Percentiles rank a stretch among this genome's conserved stretches.
phyloP scores from a whole-genome alignment of 2,113 vertebrate species.

The Reinhardtius hippoglossoides region DNA sequence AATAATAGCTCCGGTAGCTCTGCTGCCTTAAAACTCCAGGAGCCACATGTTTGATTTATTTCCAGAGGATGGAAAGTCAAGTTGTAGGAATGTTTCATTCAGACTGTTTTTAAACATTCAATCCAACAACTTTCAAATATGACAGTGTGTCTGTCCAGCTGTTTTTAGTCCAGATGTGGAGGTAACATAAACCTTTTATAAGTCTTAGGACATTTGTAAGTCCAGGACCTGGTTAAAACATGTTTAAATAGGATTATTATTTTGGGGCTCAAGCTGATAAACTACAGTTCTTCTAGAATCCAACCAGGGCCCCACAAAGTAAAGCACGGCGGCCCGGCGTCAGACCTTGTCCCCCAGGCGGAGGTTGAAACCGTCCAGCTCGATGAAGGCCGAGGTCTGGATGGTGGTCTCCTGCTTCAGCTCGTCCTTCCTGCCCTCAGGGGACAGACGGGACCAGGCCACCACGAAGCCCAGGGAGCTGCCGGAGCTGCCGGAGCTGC shows the following conservation, averaged over 20 bases:
- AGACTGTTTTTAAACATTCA: no score
- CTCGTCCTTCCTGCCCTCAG: slow-evolving; percentile 86
- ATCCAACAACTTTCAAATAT: not conserved
- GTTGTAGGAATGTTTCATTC: not conserved
- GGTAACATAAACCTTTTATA: not conserved
- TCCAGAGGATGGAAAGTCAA: not conserved
- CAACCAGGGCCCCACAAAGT: not conserved
- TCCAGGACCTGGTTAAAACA: not conserved
- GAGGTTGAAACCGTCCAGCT: slow-evolving; percentile 91
- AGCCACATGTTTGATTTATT: no score
- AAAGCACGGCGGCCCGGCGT: not conserved
- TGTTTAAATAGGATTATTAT: not conserved
- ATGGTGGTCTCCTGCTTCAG: slow-evolving; percentile 87
- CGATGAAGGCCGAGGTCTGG: slow-evolving; percentile 84
- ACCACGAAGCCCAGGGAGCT: slow-evolving; percentile 84
- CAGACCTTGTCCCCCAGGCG: slow-evolving; percentile 90
- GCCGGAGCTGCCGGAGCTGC: slow-evolving; percentile 71
- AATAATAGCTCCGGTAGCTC: no score
- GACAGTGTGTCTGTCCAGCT: not conserved
- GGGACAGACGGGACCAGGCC: slow-evolving; percentile 88
- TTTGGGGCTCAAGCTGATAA: not conserved
- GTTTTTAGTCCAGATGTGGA: not conserved
- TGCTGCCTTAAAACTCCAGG: no score
- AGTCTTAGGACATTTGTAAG: not conserved
- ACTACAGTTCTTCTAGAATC: not conserved